Percentiles rank a stretch among this genome's conserved stretches.
Conservation (phyloP, 2,888 invertebrate species). For the Xylophagus ater region DNA sequence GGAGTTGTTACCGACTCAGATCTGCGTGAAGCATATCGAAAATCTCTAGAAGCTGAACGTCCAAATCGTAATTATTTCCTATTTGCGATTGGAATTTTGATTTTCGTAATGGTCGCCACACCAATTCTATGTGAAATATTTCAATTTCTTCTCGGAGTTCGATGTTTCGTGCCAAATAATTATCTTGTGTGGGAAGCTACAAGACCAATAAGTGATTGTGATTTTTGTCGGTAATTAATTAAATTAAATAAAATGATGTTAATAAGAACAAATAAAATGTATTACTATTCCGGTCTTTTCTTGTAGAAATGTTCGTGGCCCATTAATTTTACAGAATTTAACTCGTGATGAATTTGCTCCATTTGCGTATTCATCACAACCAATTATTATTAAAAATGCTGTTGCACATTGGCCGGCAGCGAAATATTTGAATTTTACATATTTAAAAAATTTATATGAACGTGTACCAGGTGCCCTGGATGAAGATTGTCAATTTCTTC, state of each 20-base stretch:
- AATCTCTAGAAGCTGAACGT: constrained; percentile 27
- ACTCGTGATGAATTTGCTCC: constrained; percentile 55
- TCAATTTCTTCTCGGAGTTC: constrained; percentile 44
- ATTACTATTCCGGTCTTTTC: constrained; percentile 1
- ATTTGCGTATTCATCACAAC: constrained; percentile 67
- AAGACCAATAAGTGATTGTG: constrained; percentile 69
- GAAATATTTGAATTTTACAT: constrained; percentile 51
- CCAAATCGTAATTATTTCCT: constrained; percentile 30
- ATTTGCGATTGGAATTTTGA: constrained; percentile 30
- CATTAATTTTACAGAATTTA: constrained; percentile 56
- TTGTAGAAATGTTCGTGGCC: constrained; percentile 47
- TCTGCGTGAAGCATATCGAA: constrained; percentile 31
- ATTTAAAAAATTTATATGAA: constrained; percentile 59
- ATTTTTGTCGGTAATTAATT: constrained; percentile 47
- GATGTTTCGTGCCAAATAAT: constrained; percentile 74
- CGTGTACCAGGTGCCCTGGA: constrained; percentile 58
- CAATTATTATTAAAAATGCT: constrained; percentile 68
- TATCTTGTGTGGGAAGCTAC: constrained; percentile 80
- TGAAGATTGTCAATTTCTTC: constrained; percentile 77
- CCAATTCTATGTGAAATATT: constrained; percentile 34
- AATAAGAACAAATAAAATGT: neutral
- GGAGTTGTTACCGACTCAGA: constrained; percentile 31
- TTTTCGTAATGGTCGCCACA: constrained; percentile 33
- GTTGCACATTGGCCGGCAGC: constrained; percentile 67
- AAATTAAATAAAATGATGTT: neutral